Percentiles rank a stretch among this genome's conserved stretches.
phyloP scores from a whole-genome alignment of 2,113 vertebrate genomes.

The Plecturocebus donacophilus region DNA sequence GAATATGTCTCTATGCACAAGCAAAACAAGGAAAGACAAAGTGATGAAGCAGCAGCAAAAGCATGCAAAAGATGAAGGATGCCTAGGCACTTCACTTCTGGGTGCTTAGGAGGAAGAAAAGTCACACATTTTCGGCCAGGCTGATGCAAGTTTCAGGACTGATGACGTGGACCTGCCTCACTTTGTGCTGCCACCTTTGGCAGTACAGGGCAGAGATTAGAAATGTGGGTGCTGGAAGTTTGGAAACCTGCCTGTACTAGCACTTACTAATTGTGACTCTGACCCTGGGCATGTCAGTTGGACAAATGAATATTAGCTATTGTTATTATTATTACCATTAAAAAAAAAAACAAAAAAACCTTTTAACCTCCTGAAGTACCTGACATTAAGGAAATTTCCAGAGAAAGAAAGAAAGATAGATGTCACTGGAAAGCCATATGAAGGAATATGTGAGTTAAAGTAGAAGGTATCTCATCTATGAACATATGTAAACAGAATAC shows the following conservation, averaged over 20 bases:
- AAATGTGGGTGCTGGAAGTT: background rate
- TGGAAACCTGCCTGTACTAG: background rate
- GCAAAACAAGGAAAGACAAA: background rate
- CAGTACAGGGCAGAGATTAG: background rate
- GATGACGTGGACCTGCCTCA: background rate
- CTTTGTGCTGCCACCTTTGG: background rate
- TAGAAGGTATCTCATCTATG: background rate
- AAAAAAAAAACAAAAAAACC: no score
- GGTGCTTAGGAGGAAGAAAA: background rate
- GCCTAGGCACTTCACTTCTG: background rate
- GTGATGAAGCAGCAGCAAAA: background rate
- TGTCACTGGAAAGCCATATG: background rate
- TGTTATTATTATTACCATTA: background rate
- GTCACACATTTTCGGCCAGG: background rate
- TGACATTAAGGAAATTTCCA: background rate
- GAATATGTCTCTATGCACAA: background rate
- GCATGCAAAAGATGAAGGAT: background rate
- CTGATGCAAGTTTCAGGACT: background rate
- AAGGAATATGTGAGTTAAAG: background rate
- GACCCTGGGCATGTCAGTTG: background rate
- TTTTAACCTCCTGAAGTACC: background rate
- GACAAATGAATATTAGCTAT: background rate
- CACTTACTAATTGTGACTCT: background rate
- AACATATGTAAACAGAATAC: background rate
- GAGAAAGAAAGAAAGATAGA: background rate